Evolutionary conservation across 2,113 vertebrate species (phyloP), one percentile per base, ranked within the genome.

Genomic region (Elephas maximus): DNA sequence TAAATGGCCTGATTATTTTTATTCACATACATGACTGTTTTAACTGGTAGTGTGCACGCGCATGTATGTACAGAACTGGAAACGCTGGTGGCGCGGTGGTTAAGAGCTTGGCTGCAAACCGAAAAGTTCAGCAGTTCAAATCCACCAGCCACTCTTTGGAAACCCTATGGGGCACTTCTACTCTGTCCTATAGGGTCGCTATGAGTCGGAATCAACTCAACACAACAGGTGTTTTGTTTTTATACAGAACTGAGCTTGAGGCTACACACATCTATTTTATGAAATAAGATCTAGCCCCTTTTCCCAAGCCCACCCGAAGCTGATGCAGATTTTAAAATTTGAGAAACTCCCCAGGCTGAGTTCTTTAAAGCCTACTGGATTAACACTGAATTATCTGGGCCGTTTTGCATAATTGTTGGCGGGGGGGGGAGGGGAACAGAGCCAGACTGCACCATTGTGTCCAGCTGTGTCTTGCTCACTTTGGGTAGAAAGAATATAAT

Each of bases 401-500:
- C 85, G n/a, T 74, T 98, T 74, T 28, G 51, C 60, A 23, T 94
- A 78, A 85, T 90, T 60, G 73, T 20, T 37, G 30, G 37, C 57
- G 23, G 69, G 17, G 37, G 63, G 23, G 69, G 44, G 23, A 10
- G 44, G 71, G 12, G 14, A 67, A 41, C 15, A 8, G 23, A 86
- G n/a, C 63, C 73, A 92, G 67, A 57, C 77, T 90, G 44, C 8
- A n/a, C 67, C 69, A 83, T 28, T 90, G 73, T 91, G 60, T 87
- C 67, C 63, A 84, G 73, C 83, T 79, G 3, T 79, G 88, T 90
- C 63, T 74, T 88, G 21, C 63, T 96, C 63, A 92, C 81, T 95
- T 89, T 45, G 74, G 57, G 89, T 96, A 85, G 92, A 94, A 96
- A 96, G 63, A 91, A 95, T 98, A 84, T 92, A 97, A 97, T 95